A percentile compares a stretch with the other conserved stretches of the same genome.
These are phyloP conservation scores for Ethmia dodecea DNA, from an alignment of 2,888 invertebrate genomes.

Conservation along the genomic window DNA sequence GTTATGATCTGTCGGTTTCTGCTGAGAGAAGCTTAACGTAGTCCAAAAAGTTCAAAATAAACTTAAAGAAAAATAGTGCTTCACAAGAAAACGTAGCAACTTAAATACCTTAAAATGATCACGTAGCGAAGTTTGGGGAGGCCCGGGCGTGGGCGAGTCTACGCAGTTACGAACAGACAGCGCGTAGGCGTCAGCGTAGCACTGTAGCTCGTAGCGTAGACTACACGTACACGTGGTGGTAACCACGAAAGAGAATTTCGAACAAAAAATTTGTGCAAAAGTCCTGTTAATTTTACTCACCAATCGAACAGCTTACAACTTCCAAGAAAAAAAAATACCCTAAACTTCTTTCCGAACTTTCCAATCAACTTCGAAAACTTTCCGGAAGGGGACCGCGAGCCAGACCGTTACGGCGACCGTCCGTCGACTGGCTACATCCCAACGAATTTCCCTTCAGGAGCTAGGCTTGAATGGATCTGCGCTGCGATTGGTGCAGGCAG, in stretches of 20 bases:
- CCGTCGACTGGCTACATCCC: constrained; percentile 67
- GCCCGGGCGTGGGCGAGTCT: constrained; percentile 68
- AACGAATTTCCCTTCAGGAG: constrained; percentile 77
- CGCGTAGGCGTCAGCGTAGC: constrained; percentile 62
- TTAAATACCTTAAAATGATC: constrained; percentile 6
- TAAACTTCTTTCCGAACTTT: constrained; percentile 13
- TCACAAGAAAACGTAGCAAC: background rate
- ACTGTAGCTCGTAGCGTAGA: constrained; percentile 47
- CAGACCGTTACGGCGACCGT: constrained; percentile 47
- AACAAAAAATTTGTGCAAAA: too few relatives aligned
- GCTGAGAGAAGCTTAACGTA: too few relatives aligned
- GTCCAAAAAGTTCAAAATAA: too few relatives aligned
- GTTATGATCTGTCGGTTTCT: too few relatives aligned
- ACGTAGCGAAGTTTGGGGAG: constrained; percentile 29
- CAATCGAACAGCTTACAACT: background rate
- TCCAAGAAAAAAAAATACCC: background rate
- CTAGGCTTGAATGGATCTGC: constrained; percentile 82
- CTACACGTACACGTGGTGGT: constrained; percentile 55
- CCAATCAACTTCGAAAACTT: constrained; percentile 6
- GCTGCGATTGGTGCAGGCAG: constrained; percentile 75
- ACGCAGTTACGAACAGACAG: constrained; percentile 60
- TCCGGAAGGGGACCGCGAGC: constrained; percentile 16
- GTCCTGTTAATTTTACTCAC: background rate
- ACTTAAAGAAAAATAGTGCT: too few relatives aligned
- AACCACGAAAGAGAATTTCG: too few relatives aligned